These are phyloP conservation scores for Spongilla lacustris DNA, from an alignment of 37 sponge, comb jelly and placozoan genomes.

Conservation along the genomic window DNA sequence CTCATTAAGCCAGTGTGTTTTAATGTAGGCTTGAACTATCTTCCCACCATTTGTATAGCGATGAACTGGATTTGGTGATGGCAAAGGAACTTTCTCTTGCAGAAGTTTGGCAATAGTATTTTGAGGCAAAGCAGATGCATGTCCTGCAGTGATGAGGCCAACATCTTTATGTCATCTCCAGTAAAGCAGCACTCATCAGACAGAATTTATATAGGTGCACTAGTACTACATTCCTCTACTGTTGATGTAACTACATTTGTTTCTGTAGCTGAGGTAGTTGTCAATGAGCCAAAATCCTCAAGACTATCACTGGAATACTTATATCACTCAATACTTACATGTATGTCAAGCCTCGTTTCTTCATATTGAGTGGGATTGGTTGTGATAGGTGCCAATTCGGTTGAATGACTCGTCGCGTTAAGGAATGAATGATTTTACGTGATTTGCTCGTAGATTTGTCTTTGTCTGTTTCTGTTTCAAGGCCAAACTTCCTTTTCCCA, in stretches of 20 bases:
- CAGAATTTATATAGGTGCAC: too few species aligned
- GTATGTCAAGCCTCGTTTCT: neutral
- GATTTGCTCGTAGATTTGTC: neutral
- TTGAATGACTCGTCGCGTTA: neutral
- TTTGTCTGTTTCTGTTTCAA: neutral
- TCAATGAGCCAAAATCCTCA: constrained; percentile 1
- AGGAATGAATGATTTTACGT: neutral
- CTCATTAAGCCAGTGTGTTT: neutral
- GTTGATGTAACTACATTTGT: neutral
- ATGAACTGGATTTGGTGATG: too few species aligned
- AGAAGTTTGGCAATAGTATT: too few species aligned
- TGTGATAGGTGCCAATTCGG: neutral
- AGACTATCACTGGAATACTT: neutral
- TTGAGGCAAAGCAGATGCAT: too few species aligned
- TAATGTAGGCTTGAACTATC: neutral
- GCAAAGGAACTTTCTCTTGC: too few species aligned
- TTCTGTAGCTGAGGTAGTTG: neutral
- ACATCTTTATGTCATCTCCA: too few species aligned
- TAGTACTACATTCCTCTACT: too few species aligned
- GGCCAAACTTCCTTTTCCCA: neutral
- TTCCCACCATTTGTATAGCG: too few species aligned
- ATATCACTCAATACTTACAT: neutral
- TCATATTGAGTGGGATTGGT: neutral
- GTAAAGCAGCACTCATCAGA: too few species aligned
- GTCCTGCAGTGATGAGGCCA: too few species aligned